A percentile compares a stretch with the other conserved stretches of the same genome.
phyloP scores from a whole-genome alignment of 2,888 invertebrate species.

The Scaeva pyrastri region DNA sequence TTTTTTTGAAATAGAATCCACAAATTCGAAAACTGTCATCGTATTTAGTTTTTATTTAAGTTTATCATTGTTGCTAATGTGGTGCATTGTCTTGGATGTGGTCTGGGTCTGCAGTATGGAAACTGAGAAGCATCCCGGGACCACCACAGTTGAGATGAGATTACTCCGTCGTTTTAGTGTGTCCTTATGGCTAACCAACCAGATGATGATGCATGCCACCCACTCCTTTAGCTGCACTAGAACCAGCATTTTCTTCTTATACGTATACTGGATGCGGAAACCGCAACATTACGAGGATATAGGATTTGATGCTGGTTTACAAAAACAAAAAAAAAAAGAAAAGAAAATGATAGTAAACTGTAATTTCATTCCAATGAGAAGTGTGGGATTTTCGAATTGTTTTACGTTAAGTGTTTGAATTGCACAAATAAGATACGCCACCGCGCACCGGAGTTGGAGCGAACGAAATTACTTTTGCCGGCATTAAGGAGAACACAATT shows the following conservation, averaged over 20 bases:
- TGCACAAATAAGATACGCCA: slow-evolving; percentile 35
- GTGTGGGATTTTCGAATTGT: slow-evolving; percentile 57
- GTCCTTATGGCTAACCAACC: not conserved
- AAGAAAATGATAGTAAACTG: slow-evolving; percentile 15
- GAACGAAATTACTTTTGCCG: slow-evolving; percentile 69
- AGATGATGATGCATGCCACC: slow-evolving; percentile 49
- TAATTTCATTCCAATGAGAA: slow-evolving; percentile 53
- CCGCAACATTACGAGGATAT: slow-evolving; percentile 44
- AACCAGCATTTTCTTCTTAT: not conserved
- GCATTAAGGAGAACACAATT: slow-evolving; percentile 65
- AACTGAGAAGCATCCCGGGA: slow-evolving; percentile 9
- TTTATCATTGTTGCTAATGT: slow-evolving; percentile 50
- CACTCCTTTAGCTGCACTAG: not conserved
- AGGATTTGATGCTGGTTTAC: slow-evolving; percentile 42
- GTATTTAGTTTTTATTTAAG: slow-evolving; percentile 53
- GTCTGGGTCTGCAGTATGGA: not conserved
- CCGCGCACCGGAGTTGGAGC: not conserved
- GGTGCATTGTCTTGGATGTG: slow-evolving; percentile 34
- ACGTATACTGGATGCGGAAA: not conserved
- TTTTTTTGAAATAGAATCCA: slow-evolving; percentile 38
- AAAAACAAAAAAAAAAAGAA: not conserved
- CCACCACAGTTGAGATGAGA: slow-evolving; percentile 33
- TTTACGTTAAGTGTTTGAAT: slow-evolving; percentile 53
- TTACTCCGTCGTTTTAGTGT: slow-evolving; percentile 33
- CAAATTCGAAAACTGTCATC: slow-evolving; percentile 70